Conservation (phyloP, 1,140 invertebrate species). For the Drosophila eugracilis region DNA sequence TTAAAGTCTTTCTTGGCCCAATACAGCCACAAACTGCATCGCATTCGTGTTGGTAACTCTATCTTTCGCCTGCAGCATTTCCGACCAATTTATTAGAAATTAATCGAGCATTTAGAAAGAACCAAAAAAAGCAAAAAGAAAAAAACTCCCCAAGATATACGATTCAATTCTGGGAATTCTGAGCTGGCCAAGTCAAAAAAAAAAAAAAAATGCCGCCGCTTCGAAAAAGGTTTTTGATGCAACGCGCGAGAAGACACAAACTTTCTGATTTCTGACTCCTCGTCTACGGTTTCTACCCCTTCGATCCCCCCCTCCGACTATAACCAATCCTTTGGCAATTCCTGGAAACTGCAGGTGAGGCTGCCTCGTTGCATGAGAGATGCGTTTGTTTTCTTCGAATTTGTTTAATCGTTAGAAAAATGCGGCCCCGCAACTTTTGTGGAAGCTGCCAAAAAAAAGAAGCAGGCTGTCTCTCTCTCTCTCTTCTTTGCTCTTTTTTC, state of each 20-base stretch:
- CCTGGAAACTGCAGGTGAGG: constrained; percentile 80
- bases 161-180: constrained; percentile 78
- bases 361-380: constrained; percentile 71
- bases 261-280: constrained; percentile 45
- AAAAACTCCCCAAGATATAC: constrained; percentile 63
- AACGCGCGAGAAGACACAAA: constrained; percentile 48
- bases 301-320: too few relatives aligned
- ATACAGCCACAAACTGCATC: constrained; percentile 38
- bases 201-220: constrained; percentile 70
- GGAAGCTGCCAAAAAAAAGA: constrained; percentile 22
- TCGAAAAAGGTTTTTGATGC: constrained; percentile 43
- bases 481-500: constrained; percentile 13
- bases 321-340: constrained; percentile 52
- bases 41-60: constrained; percentile 55
- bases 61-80: constrained; percentile 68
- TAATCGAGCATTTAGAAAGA: constrained; percentile 81
- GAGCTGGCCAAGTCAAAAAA: constrained; percentile 47
- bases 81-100: constrained; percentile 81
- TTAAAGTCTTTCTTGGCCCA: constrained; percentile 6
- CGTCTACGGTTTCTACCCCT: constrained; percentile 55
- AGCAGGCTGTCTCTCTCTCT: neutral
- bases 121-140: neutral
- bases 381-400: constrained; percentile 83
- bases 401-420: constrained; percentile 84
- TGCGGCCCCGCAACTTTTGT: constrained; percentile 70